Evolutionary conservation across 2,113 vertebrate genomes (phyloP).

Genomic region (Poeciliopsis prolifica): DNA sequence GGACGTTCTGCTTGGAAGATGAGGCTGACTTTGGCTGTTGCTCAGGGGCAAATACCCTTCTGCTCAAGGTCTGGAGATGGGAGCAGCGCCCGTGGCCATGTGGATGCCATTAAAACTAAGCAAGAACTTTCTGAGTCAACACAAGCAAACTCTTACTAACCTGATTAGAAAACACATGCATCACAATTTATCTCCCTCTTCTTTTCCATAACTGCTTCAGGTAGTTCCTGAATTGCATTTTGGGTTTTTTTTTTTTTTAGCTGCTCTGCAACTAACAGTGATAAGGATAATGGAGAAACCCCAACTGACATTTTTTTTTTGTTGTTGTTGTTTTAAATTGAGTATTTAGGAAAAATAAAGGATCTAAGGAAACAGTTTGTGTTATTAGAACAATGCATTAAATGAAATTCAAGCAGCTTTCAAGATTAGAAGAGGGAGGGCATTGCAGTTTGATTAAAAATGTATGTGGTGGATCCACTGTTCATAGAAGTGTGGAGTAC

Average conservation of each 20-base stretch:
- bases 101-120: slow-evolving; percentile 10
- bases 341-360: too few relatives aligned
- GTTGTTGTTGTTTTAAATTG: too few relatives aligned
- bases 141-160: too few relatives aligned
- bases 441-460: neutral
- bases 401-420: neutral
- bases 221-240: too few relatives aligned
- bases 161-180: neutral
- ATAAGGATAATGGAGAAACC: too few relatives aligned
- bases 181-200: too few relatives aligned
- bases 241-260: too few relatives aligned
- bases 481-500: neutral
- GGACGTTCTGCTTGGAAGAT: slow-evolving; percentile 9
- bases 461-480: neutral
- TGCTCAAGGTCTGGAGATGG: slow-evolving; percentile 12
- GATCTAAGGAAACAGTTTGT: too few relatives aligned
- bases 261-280: too few relatives aligned
- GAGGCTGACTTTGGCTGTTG: slow-evolving; percentile 18
- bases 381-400: too few relatives aligned
- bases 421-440: neutral
- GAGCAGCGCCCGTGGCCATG: neutral
- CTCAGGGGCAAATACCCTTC: slow-evolving; percentile 19
- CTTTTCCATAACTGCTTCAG: too few relatives aligned
- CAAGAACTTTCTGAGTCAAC: neutral
- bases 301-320: too few relatives aligned